Evolutionary conservation across 23 tunicate species (phyloP).

Genomic region (Trididemnum miniatum): DNA sequence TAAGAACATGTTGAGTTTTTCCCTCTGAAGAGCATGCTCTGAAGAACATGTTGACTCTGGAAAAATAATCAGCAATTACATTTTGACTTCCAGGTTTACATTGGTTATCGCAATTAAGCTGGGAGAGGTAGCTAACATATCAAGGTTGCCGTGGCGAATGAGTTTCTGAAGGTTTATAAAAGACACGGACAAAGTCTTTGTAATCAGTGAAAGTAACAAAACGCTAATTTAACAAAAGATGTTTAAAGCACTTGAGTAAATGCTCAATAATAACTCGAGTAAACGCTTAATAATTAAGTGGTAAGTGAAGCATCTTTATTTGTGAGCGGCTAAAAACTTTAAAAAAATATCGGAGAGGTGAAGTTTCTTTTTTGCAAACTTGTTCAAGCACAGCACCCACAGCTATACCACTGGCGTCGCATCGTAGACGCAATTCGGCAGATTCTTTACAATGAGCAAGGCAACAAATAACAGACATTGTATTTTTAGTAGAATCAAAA

Average conservation of each 20-base stretch:
- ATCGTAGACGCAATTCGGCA: not conserved
- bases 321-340: not conserved
- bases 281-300: not conserved
- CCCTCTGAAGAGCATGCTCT: too few species aligned
- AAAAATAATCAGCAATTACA: not conserved
- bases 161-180: not conserved
- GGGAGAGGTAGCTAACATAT: not conserved
- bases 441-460: not conserved
- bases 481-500: not conserved
- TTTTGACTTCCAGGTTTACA: not conserved
- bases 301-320: not conserved
- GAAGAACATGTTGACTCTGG: too few species aligned
- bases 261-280: too few species aligned
- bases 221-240: not conserved
- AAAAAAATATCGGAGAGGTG: not conserved
- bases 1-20: too few species aligned
- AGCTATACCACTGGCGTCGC: not conserved
- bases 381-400: not conserved
- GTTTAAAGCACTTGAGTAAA: not conserved
- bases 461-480: not conserved
- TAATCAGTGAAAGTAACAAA: not conserved
- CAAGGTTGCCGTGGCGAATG: not conserved
- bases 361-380: not conserved
- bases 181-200: not conserved
- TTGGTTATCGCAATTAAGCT: not conserved